Evolutionary conservation across 2,888 invertebrate genomes (phyloP), one percentile per base, ranked within the genome.

Genomic region (Microplitis manilae): DNA sequence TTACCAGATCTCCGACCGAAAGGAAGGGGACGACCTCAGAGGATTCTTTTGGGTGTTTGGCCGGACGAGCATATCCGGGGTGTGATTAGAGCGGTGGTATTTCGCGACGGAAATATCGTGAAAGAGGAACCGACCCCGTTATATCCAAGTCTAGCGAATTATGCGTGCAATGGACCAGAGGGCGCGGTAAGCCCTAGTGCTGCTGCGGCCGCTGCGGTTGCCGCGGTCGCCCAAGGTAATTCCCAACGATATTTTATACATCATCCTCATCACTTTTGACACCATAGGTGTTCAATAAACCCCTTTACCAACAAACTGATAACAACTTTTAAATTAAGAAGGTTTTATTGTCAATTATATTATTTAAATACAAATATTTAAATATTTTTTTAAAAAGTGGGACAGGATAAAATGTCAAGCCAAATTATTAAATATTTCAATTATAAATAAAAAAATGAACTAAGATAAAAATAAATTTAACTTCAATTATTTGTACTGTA

Each of bases 21-120:
- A 91, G 97, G 97, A 71, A 93, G 97, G 86, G 97, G 97, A 50
- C 92, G 97, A 83, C 97, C 97, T 38, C 97, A 97, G 90, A 93
- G 97, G 88, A 97, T 97, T 89, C 92, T 97, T 83, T 91, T 97
- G 83, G 97, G 97, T 80, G 95, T 96, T 79, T 97, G 97, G 97
- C 97, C 97, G 8, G 97, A 97, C 90, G 97, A 97, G 89, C 97
- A 97, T 91, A 97, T 97, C 90, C 94, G 96, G 88, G 96, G 96
- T 80, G 97, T 97, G 75, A 97, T 97, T 87, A 93, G 97, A 86
- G 96, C 97, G 77, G 97, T 97, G 74, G 97, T 97, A 79, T 97
- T 97, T 92, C 93, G 97, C 85, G 97, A 97, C 91, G 94, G 95
- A 13, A 92, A 93, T 89, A 87, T 89, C 74, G 87, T 87, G 80